Percentiles rank a stretch among this genome's conserved stretches.
Conservation (phyloP, 2,888 invertebrate species). For the Marasmarcha lunaedactyla region DNA sequence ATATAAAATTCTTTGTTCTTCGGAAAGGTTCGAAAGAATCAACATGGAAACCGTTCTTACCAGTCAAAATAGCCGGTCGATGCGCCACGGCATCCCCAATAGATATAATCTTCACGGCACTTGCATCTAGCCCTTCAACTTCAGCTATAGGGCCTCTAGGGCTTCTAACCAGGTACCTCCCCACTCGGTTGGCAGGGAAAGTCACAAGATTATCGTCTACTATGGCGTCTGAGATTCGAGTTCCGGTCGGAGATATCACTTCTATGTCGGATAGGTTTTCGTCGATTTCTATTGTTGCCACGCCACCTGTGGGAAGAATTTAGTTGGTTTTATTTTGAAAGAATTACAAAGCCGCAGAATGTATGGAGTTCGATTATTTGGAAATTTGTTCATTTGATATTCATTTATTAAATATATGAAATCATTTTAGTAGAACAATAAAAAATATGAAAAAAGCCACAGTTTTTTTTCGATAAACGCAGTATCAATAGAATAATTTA, state of each 20-base stretch:
- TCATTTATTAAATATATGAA: too few species aligned
- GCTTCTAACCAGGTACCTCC: slow-evolving; percentile 77
- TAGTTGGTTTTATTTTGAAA: neutral
- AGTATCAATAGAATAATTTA: too few species aligned
- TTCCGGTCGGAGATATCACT: slow-evolving; percentile 75
- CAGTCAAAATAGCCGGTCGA: slow-evolving; percentile 82
- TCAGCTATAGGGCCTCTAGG: slow-evolving; percentile 46
- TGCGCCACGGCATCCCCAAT: slow-evolving; percentile 83
- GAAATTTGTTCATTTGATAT: too few species aligned
- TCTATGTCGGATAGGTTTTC: slow-evolving; percentile 75
- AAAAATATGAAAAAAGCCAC: too few species aligned
- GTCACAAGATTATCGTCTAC: slow-evolving; percentile 74
- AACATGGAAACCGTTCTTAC: too few species aligned
- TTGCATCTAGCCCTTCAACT: slow-evolving; percentile 85
- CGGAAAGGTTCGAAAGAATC: too few species aligned
- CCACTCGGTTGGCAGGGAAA: slow-evolving; percentile 82
- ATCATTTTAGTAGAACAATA: too few species aligned
- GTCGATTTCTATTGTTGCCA: slow-evolving; percentile 73
- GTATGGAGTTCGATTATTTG: too few species aligned
- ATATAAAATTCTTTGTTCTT: too few species aligned
- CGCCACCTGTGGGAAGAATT: slow-evolving; percentile 32
- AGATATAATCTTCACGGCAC: slow-evolving; percentile 77
- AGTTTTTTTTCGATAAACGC: too few species aligned
- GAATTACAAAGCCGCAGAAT: neutral
- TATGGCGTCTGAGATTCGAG: slow-evolving; percentile 71